phyloP scores from a whole-genome alignment of 2,797 vertebrate species.

The Iguana delicatissima region DNA sequence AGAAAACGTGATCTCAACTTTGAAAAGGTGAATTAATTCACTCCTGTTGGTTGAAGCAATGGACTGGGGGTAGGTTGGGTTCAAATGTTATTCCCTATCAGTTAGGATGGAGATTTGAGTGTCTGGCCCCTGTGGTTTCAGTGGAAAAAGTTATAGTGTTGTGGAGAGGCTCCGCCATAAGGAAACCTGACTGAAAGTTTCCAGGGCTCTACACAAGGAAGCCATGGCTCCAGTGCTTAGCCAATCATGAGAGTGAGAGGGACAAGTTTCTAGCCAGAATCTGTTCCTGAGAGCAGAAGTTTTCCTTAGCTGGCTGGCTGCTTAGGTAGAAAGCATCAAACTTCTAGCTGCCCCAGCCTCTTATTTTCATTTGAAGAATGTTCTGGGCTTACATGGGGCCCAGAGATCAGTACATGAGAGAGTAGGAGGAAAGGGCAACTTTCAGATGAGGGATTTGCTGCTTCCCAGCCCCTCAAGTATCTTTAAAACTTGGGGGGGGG shows the following conservation, averaged over 20 bases:
- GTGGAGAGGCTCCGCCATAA: neutral
- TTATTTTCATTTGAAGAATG: neutral
- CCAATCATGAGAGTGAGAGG: fast-evolving
- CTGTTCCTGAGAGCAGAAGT: neutral
- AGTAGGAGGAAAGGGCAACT: too few species aligned
- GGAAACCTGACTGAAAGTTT: neutral
- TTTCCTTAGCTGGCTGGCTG: neutral
- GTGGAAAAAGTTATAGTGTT: neutral
- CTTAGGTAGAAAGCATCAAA: neutral
- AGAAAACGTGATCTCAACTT: slow-evolving; percentile 80
- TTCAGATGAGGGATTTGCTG: too few species aligned
- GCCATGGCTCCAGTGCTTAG: fast-evolving
- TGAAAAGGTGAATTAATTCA: slow-evolving; percentile 76
- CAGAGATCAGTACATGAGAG: too few species aligned
- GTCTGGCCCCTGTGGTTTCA: neutral
- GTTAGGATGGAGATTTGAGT: neutral
- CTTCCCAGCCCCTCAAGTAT: too few species aligned
- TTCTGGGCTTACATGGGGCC: too few species aligned
- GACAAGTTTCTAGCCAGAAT: neutral
- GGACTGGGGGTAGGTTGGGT: too few species aligned
- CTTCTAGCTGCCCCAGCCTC: neutral
- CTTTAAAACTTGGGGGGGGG: too few species aligned
- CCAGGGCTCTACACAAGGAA: fast-evolving
- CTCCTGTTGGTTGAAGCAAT: neutral
- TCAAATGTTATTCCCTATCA: neutral